Evolutionary conservation across 1,140 invertebrate species (phyloP).

Genomic region (Drosophila sucinea): DNA sequence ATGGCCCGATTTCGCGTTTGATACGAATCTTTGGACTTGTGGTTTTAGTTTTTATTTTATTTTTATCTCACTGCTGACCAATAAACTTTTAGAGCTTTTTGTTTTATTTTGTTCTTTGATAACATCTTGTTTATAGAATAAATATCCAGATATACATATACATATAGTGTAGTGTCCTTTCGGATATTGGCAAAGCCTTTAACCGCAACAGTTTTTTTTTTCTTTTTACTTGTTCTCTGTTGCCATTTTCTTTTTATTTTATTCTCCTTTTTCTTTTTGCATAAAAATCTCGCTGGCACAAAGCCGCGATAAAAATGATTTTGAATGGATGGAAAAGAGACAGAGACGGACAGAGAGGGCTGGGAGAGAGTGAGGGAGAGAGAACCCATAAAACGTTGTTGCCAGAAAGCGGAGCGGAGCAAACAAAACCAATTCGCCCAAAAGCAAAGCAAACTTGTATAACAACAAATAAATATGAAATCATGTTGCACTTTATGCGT

Average conservation of each 20-base stretch:
- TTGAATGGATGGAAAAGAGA: neutral
- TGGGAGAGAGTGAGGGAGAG: constrained; percentile 8
- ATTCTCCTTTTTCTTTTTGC: neutral
- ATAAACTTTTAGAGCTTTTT: neutral
- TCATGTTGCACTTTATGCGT: constrained; percentile 66
- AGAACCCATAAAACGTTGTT: constrained; percentile 44
- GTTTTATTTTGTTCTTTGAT: neutral
- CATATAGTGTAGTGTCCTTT: neutral
- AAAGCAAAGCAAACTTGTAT: constrained; percentile 43
- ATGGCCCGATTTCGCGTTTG: no score
- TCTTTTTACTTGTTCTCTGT: neutral
- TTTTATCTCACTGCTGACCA: no score
- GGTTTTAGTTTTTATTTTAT: neutral
- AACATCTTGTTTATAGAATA: neutral
- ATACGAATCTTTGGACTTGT: no score
- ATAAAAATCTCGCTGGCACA: neutral
- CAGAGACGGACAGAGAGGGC: neutral
- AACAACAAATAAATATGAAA: constrained; percentile 73
- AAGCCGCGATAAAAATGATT: constrained; percentile 3
- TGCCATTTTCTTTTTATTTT: neutral
- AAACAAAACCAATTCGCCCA: constrained; percentile 54
- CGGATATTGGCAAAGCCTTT: constrained; percentile 1
- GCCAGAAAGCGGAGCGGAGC: constrained; percentile 29
- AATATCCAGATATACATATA: neutral
- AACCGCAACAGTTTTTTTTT: constrained; percentile 7